phyloP scores from a whole-genome alignment of 2,797 vertebrate species.

The Cuculus canorus region DNA sequence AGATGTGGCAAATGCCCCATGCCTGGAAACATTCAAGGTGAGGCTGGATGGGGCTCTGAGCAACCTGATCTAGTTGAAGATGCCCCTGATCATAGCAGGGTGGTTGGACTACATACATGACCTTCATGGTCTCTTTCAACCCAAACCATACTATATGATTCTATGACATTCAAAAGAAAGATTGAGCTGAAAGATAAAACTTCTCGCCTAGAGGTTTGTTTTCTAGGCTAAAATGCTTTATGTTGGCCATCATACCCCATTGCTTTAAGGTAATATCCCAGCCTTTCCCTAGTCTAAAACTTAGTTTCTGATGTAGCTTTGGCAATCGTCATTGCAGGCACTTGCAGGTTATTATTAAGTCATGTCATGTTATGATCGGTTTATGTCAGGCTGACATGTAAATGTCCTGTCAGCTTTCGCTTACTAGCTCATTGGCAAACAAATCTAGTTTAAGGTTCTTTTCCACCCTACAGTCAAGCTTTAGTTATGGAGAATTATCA shows the following conservation, averaged over 20 bases:
- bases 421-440: neutral
- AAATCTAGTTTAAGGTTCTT: neutral
- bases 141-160: too few relatives aligned
- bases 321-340: neutral
- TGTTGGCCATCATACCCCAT: neutral
- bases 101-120: too few relatives aligned
- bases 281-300: neutral
- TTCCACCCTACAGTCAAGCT: neutral
- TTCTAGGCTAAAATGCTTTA: neutral
- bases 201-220: neutral
- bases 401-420: neutral
- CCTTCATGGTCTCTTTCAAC: too few relatives aligned
- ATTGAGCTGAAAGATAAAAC: neutral
- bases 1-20: too few relatives aligned
- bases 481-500: neutral
- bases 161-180: neutral
- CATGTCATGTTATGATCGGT: neutral
- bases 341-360: neutral
- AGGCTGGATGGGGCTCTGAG: too few relatives aligned
- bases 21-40: too few relatives aligned
- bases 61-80: too few relatives aligned
- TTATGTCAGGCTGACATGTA: neutral
- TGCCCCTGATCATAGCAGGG: too few relatives aligned
- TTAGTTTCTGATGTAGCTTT: neutral
- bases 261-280: neutral